phyloP scores from a whole-genome alignment of 2,113 vertebrate species.

The Fukomys damarensis region DNA sequence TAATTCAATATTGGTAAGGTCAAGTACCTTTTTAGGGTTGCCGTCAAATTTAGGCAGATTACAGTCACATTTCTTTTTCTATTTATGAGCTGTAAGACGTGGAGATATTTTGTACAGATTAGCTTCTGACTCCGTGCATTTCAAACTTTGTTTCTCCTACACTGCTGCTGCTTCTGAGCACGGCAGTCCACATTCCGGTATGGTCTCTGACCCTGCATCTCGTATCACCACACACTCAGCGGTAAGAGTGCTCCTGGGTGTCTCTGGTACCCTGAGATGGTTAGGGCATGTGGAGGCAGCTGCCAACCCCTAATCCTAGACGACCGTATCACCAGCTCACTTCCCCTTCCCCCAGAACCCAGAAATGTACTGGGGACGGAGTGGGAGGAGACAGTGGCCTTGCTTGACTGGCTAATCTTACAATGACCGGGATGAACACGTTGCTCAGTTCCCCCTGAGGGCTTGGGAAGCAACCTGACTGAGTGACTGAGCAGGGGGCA shows the following conservation, averaged over 20 bases:
- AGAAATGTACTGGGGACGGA: background rate
- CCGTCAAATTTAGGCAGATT: background rate
- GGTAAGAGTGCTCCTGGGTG: background rate
- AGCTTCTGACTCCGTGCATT: background rate
- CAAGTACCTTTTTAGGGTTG: background rate
- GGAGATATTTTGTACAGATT: background rate
- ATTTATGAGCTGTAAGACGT: background rate
- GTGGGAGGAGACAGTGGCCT: background rate
- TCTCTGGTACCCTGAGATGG: background rate
- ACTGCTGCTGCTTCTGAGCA: accelerated
- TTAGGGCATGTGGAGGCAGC: background rate
- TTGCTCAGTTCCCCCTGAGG: background rate
- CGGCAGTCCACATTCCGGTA: background rate
- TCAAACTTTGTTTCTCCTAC: background rate
- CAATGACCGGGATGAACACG: background rate
- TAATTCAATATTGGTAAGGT: background rate
- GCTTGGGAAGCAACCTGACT: background rate
- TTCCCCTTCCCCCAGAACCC: background rate
- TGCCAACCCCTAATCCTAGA: background rate
- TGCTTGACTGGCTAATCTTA: background rate
- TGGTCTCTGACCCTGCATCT: background rate
- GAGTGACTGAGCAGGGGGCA: accelerated
- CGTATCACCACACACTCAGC: background rate
- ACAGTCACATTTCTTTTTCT: background rate
- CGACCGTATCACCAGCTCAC: background rate